Conservation (phyloP, 2,113 vertebrate species). For the Xiphophorus couchianus region DNA sequence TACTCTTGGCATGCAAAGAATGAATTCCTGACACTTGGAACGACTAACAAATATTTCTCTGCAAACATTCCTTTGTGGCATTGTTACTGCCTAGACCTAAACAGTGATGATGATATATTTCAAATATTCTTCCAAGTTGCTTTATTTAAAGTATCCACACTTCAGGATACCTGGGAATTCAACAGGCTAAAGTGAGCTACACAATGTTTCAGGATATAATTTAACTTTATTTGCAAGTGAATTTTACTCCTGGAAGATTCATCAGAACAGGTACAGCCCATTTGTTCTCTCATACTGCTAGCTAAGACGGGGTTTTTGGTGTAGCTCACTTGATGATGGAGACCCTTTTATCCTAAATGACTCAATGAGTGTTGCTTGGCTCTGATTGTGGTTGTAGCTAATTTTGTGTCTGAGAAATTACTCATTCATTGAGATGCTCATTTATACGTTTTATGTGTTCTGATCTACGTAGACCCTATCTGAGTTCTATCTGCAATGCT, state of each 20-base stretch:
- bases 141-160: background rate
- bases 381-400: background rate
- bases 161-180: background rate
- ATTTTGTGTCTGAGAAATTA: background rate
- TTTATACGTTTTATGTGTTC: background rate
- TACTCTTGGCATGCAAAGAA: too few species aligned
- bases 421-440: background rate
- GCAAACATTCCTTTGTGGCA: background rate
- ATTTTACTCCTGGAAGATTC: background rate
- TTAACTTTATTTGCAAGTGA: background rate
- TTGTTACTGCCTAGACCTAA: background rate
- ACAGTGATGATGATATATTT: background rate
- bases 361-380: background rate
- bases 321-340: background rate
- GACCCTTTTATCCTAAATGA: background rate
- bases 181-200: background rate
- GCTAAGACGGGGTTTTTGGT: background rate
- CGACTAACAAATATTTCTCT: background rate
- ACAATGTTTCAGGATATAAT: background rate
- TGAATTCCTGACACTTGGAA: too few species aligned
- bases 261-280: background rate
- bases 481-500: background rate
- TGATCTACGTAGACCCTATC: background rate
- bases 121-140: background rate
- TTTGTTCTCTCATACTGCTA: background rate